Percentiles rank a stretch among this genome's conserved stretches.
phyloP scores from a whole-genome alignment of 37 sponge, comb jelly and placozoan species.

The Halichondria panicea region DNA sequence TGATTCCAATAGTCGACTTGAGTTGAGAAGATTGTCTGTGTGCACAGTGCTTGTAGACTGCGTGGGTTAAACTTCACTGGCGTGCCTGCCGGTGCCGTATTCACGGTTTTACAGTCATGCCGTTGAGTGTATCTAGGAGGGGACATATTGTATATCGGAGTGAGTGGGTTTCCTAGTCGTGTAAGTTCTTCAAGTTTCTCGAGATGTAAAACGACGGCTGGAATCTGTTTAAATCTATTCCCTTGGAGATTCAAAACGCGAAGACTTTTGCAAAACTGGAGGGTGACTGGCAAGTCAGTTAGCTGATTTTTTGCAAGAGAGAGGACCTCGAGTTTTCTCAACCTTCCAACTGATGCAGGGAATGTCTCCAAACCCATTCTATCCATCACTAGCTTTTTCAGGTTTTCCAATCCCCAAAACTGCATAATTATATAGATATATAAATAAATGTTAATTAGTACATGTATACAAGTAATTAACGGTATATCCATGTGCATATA shows the following conservation, averaged over 20 bases:
- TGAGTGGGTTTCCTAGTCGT: conserved; percentile 42
- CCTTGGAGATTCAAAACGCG: conserved; percentile 20
- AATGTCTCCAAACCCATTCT: conserved; percentile 23
- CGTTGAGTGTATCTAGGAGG: neutral
- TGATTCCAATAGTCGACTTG: conserved; percentile 58
- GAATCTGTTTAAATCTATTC: conserved; percentile 33
- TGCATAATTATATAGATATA: neutral
- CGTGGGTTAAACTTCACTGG: conserved; percentile 9
- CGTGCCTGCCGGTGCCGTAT: neutral
- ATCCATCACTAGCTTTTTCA: conserved; percentile 49
- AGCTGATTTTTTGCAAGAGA: conserved; percentile 53
- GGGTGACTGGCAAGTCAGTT: conserved; percentile 50
- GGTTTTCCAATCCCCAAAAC: conserved; percentile 61
- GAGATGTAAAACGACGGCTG: conserved; percentile 44
- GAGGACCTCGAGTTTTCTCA: conserved; percentile 53
- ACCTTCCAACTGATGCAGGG: conserved; percentile 64
- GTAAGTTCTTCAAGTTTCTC: conserved; percentile 36
- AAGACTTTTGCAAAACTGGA: conserved; percentile 54
- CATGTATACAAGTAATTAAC: too few relatives aligned
- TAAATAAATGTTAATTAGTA: too few relatives aligned
- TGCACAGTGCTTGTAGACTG: conserved; percentile 35
- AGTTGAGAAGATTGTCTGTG: conserved; percentile 19
- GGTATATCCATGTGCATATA: too few relatives aligned
- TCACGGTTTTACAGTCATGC: neutral
- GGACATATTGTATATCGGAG: neutral